Percentiles rank a stretch among this genome's conserved stretches.
phyloP scores from a whole-genome alignment of 2,888 invertebrate genomes.

The Xestoiulus laeticollis region DNA sequence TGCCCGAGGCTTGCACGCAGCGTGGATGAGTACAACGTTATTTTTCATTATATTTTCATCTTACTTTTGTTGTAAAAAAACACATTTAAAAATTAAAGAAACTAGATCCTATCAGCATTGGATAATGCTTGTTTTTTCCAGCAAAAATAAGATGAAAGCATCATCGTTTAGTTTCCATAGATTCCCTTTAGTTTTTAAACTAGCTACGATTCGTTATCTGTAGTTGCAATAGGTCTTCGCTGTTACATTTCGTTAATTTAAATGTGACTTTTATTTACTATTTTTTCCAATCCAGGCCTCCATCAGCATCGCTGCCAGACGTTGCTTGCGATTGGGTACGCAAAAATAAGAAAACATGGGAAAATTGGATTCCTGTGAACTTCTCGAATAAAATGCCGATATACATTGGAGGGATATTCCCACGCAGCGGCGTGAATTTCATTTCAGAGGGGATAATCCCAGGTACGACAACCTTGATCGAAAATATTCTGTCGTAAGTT shows the following conservation, averaged over 20 bases:
- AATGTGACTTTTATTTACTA: not conserved
- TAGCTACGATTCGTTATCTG: not conserved
- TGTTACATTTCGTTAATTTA: not conserved
- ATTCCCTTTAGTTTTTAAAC: not conserved
- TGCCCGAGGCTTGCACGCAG: constrained; percentile 15
- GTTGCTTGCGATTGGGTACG: constrained; percentile 77
- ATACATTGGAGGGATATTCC: constrained; percentile 77
- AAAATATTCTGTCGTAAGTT: not conserved
- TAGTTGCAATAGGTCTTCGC: not conserved
- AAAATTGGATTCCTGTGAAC: constrained; percentile 64
- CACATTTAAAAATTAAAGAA: too few relatives aligned
- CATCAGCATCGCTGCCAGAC: constrained; percentile 60
- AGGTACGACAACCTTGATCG: constrained; percentile 61
- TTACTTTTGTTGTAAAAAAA: not conserved
- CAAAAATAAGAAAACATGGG: constrained; percentile 66
- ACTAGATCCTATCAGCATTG: too few relatives aligned
- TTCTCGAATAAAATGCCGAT: constrained; percentile 65
- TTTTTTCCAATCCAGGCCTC: not conserved
- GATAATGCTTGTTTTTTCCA: not conserved
- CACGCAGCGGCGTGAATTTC: constrained; percentile 71
- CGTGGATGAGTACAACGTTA: not conserved
- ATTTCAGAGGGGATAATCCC: constrained; percentile 71
- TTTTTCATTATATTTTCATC: not conserved
- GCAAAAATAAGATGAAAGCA: not conserved
- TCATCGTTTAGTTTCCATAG: not conserved